Evolutionary conservation across 1,140 invertebrate genomes (phyloP).

Genomic region (Hestina assimilis): DNA sequence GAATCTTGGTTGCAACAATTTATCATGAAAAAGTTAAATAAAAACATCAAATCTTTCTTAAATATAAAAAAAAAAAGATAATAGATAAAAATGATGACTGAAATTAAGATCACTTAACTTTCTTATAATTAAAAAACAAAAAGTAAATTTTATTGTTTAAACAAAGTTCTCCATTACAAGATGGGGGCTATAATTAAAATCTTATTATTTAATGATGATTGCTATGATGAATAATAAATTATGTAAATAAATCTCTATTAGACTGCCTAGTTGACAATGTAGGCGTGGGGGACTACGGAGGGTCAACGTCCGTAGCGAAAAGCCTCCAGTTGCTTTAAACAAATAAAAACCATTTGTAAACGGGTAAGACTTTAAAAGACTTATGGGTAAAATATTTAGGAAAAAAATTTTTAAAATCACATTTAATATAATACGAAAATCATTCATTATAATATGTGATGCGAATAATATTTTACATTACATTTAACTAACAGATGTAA

Average conservation of each 20-base stretch:
- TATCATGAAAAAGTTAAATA: no score
- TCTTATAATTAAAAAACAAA: not conserved
- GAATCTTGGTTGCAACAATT: no score
- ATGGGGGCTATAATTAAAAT: no score
- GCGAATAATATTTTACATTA: no score
- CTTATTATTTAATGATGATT: conserved; percentile 11
- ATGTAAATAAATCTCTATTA: conserved; percentile 23
- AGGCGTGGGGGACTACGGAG: conserved; percentile 11
- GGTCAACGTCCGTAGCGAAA: conserved; percentile 30
- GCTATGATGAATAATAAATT: not conserved
- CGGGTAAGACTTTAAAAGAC: not conserved
- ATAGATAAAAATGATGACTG: no score
- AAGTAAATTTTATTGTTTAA: not conserved
- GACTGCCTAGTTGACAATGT: conserved; percentile 17
- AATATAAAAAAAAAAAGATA: no score
- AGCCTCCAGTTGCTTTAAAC: conserved; percentile 29
- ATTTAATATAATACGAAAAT: not conserved
- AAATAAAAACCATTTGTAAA: conserved; percentile 20
- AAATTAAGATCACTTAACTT: not conserved
- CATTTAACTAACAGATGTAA: no score
- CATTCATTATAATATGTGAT: no score
- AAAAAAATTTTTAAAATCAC: not conserved
- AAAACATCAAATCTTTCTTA: no score
- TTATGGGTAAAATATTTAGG: not conserved
- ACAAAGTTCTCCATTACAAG: not conserved